These are phyloP conservation scores for Urocyon cinereoargenteus DNA, from an alignment of 2,797 vertebrate genomes.

Conservation along the genomic window DNA sequence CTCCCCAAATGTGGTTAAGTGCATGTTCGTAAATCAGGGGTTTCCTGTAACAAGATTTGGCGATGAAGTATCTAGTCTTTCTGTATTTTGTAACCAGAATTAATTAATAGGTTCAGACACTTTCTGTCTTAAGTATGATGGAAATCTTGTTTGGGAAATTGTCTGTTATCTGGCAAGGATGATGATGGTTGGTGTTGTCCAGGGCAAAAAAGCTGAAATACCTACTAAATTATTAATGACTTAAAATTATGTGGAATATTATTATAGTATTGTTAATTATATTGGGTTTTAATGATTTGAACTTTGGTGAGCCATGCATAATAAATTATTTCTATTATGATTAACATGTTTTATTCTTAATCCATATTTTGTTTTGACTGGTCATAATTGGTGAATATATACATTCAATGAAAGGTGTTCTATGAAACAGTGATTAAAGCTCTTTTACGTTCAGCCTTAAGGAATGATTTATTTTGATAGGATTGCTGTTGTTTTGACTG, in stretches of 20 bases:
- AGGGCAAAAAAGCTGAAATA: slow-evolving; percentile 19
- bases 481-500: background rate
- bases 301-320: slow-evolving; percentile 26
- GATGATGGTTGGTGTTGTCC: background rate
- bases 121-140: slow-evolving; percentile 20
- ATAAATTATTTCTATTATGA: background rate
- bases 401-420: background rate
- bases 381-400: background rate
- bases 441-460: background rate
- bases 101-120: background rate
- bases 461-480: background rate
- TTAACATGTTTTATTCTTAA: slow-evolving; percentile 50
- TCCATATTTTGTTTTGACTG: slow-evolving; percentile 43
- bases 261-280: background rate
- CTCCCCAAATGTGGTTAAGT: background rate
- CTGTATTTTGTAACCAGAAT: background rate
- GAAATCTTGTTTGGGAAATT: slow-evolving; percentile 37
- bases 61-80: background rate
- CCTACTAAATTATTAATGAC: slow-evolving; percentile 4
- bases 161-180: background rate
- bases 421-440: background rate
- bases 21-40: background rate
- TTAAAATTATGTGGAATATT: slow-evolving; percentile 28
- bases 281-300: slow-evolving; percentile 33
- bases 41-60: background rate